phyloP scores from a whole-genome alignment of 2,888 invertebrate species.

The Salpingus planirostris region DNA sequence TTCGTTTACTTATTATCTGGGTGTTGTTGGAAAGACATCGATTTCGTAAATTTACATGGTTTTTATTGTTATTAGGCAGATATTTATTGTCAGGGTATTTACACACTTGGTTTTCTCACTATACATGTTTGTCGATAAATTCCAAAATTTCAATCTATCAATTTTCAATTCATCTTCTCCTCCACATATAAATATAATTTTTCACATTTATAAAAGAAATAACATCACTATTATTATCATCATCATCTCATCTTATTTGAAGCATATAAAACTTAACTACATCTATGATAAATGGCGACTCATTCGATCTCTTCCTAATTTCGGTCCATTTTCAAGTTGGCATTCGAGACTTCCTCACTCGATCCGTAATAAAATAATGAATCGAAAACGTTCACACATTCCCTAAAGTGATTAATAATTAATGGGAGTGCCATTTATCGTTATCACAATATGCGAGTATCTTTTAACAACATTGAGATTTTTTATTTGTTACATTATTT shows the following conservation, averaged over 20 bases:
- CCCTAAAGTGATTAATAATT: constrained; percentile 8
- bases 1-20: not conserved
- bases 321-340: no score
- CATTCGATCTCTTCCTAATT: constrained; percentile 18
- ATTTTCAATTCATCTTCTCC: no score
- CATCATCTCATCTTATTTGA: no score
- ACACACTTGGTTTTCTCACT: constrained; percentile 16
- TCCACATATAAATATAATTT: constrained; percentile 10
- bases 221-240: constrained; percentile 13
- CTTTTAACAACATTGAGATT: constrained; percentile 27
- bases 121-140: constrained; percentile 15
- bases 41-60: constrained; percentile 1
- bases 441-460: constrained; percentile 41
- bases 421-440: constrained; percentile 29
- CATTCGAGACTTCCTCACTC: no score
- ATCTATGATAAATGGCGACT: constrained; percentile 26
- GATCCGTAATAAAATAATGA: no score
- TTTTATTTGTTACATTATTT: no score
- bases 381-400: no score
- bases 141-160: constrained; percentile 17
- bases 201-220: constrained; percentile 17
- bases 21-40: not conserved
- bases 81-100: constrained; percentile 22
- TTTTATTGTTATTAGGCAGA: constrained; percentile 13
- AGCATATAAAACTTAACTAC: constrained; percentile 27